Evolutionary conservation across 2,113 vertebrate species (phyloP).

Genomic region (Muntiacus muntjak): DNA sequence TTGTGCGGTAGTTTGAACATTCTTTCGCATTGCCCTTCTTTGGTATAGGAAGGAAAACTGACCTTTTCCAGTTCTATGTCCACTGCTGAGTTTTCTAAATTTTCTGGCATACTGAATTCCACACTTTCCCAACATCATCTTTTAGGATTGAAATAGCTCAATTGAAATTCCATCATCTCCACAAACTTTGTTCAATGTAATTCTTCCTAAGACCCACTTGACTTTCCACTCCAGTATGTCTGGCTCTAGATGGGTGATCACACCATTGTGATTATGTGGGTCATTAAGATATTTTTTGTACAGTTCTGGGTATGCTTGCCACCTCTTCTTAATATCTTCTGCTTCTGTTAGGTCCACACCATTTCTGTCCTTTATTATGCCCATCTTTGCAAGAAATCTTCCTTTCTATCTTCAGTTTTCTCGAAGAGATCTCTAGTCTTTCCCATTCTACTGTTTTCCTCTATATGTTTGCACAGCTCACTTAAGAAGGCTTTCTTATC

Average conservation of each 20-base stretch:
- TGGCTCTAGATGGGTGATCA: not conserved
- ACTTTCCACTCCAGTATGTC: too few species aligned
- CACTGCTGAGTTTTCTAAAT: not conserved
- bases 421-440: not conserved
- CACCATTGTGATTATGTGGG: not conserved
- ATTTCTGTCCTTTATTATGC: not conserved
- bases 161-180: not conserved
- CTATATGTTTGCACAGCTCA: not conserved
- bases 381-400: not conserved
- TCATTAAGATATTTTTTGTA: not conserved
- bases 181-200: not conserved
- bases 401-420: not conserved
- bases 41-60: not conserved
- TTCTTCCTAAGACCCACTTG: not conserved
- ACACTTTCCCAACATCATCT: not conserved
- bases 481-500: not conserved
- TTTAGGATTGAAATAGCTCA: not conserved
- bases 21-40: not conserved
- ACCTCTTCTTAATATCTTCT: not conserved
- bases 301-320: not conserved
- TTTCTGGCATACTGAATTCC: not conserved
- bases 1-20: not conserved
- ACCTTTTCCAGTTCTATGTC: not conserved
- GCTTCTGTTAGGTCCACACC: not conserved
- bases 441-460: not conserved